phyloP scores from a whole-genome alignment of 2,888 invertebrate genomes.

The Saturnia pavonia region DNA sequence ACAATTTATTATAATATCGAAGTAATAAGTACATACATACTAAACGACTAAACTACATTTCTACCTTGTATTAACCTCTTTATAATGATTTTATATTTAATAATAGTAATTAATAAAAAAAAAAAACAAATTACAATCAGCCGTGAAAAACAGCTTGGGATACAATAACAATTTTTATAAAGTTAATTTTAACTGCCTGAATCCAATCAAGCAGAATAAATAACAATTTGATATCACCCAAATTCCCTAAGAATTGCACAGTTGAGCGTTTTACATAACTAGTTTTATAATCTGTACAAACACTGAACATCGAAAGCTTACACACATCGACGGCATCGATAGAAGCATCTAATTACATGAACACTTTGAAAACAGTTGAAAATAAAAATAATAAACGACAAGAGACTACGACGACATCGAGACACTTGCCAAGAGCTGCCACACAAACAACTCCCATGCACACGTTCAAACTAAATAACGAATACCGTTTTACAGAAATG shows the following conservation, averaged over 20 bases:
- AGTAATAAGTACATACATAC: constrained; percentile 54
- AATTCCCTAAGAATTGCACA: constrained; percentile 71
- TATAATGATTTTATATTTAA: constrained; percentile 46
- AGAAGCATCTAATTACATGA: constrained; percentile 52
- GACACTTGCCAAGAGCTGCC: constrained; percentile 64
- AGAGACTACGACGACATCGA: constrained; percentile 77
- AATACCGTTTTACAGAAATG: constrained; percentile 16
- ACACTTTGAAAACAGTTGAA: constrained; percentile 29
- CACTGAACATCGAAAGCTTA: constrained; percentile 73
- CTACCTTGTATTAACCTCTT: constrained; percentile 83
- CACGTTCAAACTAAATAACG: constrained; percentile 74
- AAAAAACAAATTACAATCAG: neutral
- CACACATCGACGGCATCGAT: constrained; percentile 46
- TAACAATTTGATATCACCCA: constrained; percentile 78
- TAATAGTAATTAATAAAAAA: neutral
- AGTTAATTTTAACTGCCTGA: neutral
- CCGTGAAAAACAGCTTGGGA: neutral
- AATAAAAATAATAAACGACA: constrained; percentile 47
- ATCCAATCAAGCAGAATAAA: constrained; percentile 28
- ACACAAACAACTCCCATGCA: constrained; percentile 40
- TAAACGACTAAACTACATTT: constrained; percentile 67
- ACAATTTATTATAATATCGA: constrained; percentile 46
- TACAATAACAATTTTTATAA: neutral
- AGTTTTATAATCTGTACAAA: constrained; percentile 55
- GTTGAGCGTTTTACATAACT: constrained; percentile 53